phyloP scores from a whole-genome alignment of 2,888 invertebrate genomes.

The Dexiosoma caninum region DNA sequence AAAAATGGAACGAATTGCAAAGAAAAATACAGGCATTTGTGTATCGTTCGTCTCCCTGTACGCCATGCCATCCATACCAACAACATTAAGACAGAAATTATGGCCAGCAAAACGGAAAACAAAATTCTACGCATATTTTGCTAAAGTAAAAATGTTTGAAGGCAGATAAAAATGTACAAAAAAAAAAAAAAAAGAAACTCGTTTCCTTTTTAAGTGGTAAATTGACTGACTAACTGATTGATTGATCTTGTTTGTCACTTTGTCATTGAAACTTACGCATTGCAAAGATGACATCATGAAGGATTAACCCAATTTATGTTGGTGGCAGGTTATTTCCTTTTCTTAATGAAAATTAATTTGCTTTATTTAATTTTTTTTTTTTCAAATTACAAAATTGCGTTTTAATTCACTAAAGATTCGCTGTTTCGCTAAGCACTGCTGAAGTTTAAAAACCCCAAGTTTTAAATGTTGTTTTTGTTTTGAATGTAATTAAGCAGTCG shows the following conservation, averaged over 20 bases:
- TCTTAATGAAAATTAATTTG: background rate
- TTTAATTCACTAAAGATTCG: too few species aligned
- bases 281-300: slow-evolving; percentile 52
- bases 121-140: slow-evolving; percentile 59
- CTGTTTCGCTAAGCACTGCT: too few species aligned
- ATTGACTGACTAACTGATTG: slow-evolving; percentile 62
- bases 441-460: too few species aligned
- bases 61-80: background rate
- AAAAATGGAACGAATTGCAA: slow-evolving; percentile 57
- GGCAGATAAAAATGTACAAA: background rate
- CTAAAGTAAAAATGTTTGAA: slow-evolving; percentile 23
- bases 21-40: slow-evolving; percentile 5
- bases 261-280: slow-evolving; percentile 45
- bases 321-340: slow-evolving; percentile 6
- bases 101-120: slow-evolving; percentile 50
- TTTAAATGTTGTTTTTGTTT: too few species aligned
- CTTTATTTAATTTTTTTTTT: background rate
- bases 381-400: too few species aligned
- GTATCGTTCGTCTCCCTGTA: background rate
- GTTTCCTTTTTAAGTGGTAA: slow-evolving; percentile 61
- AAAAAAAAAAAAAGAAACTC: slow-evolving; percentile 20
- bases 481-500: too few species aligned
- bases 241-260: slow-evolving; percentile 62
- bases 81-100: slow-evolving; percentile 28
- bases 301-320: slow-evolving; percentile 55